These are phyloP conservation scores for Leptosomus discolor DNA, from an alignment of 2,113 vertebrate genomes.

Conservation along the genomic window DNA sequence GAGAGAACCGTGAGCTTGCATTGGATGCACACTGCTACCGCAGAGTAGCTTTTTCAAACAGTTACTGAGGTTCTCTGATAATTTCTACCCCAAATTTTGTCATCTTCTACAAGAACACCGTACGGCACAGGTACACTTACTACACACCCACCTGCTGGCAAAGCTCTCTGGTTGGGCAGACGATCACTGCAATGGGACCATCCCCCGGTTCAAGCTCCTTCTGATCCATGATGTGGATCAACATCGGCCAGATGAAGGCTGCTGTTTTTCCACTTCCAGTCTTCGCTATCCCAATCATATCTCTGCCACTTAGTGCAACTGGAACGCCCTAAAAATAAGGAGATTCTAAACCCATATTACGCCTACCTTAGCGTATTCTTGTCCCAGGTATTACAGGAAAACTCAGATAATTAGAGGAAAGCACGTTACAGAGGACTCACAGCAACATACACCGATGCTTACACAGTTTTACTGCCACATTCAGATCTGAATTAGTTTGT, in stretches of 20 bases:
- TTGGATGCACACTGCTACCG: accelerated
- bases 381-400: neutral
- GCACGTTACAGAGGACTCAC: neutral
- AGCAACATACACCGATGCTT: neutral
- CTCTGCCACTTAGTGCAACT: constrained; percentile 92
- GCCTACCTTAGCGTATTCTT: neutral
- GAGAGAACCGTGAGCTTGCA: neutral
- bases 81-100: neutral
- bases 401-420: neutral
- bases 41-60: neutral
- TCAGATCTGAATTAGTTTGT: neutral
- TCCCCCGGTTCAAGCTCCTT: constrained; percentile 93
- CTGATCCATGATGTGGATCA: constrained; percentile 99
- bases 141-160: constrained; percentile 88
- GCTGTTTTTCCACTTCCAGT: constrained; percentile 98
- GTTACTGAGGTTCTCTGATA: neutral
- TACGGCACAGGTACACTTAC: accelerated
- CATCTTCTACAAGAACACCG: neutral
- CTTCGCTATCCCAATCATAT: constrained; percentile 99
- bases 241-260: constrained; percentile 97
- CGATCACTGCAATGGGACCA: constrained; percentile 93
- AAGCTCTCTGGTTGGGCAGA: constrained; percentile 95
- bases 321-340: constrained; percentile 85
- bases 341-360: neutral
- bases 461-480: neutral